Base-by-base conservation (phyloP, 2,888 invertebrate genomes). In the Leucophenga maculata region DNA sequence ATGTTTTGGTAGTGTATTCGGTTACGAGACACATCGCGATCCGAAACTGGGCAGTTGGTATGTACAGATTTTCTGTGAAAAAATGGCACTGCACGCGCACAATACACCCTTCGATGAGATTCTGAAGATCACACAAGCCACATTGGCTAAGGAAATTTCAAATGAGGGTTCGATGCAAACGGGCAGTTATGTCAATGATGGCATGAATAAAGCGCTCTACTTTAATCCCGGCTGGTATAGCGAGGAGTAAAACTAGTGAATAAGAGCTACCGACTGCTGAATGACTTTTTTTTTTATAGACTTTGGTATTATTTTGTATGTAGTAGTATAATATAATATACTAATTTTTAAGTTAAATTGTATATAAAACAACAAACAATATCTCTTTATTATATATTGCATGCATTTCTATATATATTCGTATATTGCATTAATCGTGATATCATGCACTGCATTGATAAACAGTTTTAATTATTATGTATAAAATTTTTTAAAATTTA, bases 1-100 rank as follows among this genome's bases (percentile, higher is more conserved):
- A 73, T 92, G 92, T 62, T 91, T 92, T 88, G 92, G 93, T 64
- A 93, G 92, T 3, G 86, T 92, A 55, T 91, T 91, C 68, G 92
- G 87, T 0, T 85, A 74, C 69, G 78, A 80, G 69, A 76, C 94
- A 0, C 90, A 91, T 82, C 90, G 94, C 69, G 91, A 93, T 87
- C 80, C 86, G 6, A 74, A 85, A 31, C 77, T 78, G 8, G 94
- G 94, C 22, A 92, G 93, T 55, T 94, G 93, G 93, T 94, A 93
- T 87, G 92, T 94, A 78, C 92, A 92, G 86, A 90, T 90, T 73
- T 88, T 94, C 78, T 93, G 93, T 86, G 87, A 91, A 77, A 90
- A 92, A 77, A 92, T 94, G 86, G 92, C 92, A 75, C 88, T 89
- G 75, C 90, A 92, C 84, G 93, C 93, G 14, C 91, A 92, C 85